Base-by-base conservation (phyloP, 2,113 vertebrate species). In the Mobula birostris region DNA sequence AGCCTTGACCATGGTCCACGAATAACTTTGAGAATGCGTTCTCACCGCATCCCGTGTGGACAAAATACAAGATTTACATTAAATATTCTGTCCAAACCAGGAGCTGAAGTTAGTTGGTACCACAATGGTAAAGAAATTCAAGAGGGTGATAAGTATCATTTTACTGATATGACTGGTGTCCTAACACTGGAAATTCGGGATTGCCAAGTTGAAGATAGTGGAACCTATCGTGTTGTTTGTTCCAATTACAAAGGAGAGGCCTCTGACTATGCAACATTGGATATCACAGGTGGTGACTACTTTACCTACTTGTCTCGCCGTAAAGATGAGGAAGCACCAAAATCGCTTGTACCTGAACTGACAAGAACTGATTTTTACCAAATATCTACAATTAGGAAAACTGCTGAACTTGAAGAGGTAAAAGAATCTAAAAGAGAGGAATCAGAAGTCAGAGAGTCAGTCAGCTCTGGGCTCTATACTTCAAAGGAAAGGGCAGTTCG, bases 11-110 rank as follows among this genome's bases (percentile, higher is more conserved):
- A 99, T 0, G 94, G 96, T 56, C 99, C 99, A 94, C 98, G 98
- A 9, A 97, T 99, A 94, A 99, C 98, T 24, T 94, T 99, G 95
- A 97, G 99, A 96, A 98, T 99, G 98, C 97, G 98, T 27, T 99
- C 99, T 94, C 99, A 99, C 94, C 97, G 98, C 24, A 97, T 99
- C 0, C 97, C 98, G 0, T 96, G 96, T 78, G 97, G 98, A 94
- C 97, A 98, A 58, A 98, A 96, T 76, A 99, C 99, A 4, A 97
- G 96, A 94, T 99, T 99, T 94, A 98, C 98, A 94, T 95, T 99
- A 29, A 99, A 99, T 9, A 97, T 99, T 92, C 99, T 99, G 66
- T 97, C 98, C 94, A 99, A 98, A 95, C 98, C 99, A 94, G 98
- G 98, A 2, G 97, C 98, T 0, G 97, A 98, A 6, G 96, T 99